These are phyloP conservation scores for Labeo calbasu DNA, from an alignment of 2,797 vertebrate species.

Conservation along the genomic window DNA sequence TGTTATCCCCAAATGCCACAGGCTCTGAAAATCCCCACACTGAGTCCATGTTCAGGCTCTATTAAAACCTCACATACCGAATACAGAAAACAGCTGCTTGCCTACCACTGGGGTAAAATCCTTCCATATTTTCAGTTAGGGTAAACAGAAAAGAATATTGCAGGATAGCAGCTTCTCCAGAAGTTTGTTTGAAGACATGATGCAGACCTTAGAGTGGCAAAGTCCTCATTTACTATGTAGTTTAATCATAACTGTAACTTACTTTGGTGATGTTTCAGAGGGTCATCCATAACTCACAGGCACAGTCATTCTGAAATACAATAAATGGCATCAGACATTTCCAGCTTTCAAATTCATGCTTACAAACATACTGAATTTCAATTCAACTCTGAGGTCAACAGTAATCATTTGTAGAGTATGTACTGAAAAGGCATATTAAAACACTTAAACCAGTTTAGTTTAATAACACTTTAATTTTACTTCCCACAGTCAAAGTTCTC, in stretches of 20 bases:
- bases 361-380: background rate
- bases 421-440: background rate
- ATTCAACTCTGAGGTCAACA: background rate
- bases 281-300: background rate
- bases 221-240: conserved; percentile 8
- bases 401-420: background rate
- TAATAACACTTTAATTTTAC: background rate
- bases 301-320: background rate
- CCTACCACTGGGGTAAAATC: conserved; percentile 12
- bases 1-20: conserved; percentile 43
- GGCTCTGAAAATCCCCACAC: conserved; percentile 36
- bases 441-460: too few relatives aligned
- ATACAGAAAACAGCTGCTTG: conserved; percentile 37
- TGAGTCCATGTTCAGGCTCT: conserved; percentile 39
- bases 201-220: background rate
- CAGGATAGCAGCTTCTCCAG: background rate
- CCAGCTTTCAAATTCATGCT: background rate
- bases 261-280: background rate
- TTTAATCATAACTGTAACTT: background rate
- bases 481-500: background rate
- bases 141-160: background rate
- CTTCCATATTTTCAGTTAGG: background rate
- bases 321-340: background rate
- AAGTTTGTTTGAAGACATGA: background rate
- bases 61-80: conserved; percentile 12